Evolutionary conservation across 2,797 vertebrate genomes (phyloP).

Genomic region (Hoplostethus atlanticus): DNA sequence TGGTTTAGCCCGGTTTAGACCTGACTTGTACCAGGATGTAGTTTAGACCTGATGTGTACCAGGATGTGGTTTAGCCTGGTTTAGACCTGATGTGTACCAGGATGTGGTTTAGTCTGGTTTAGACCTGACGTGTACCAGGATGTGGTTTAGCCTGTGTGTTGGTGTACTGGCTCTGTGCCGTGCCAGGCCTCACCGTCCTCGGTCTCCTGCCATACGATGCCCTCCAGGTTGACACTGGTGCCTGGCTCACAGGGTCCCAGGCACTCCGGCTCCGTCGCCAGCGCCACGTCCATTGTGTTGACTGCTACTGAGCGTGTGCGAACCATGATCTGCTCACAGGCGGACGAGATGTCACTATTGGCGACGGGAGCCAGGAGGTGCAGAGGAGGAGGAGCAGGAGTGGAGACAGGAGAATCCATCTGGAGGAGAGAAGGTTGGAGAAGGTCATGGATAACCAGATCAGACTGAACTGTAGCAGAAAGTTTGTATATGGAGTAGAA

Average conservation of each 20-base stretch:
- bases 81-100: too few relatives aligned
- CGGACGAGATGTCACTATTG: slow-evolving; percentile 92
- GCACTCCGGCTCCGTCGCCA: slow-evolving; percentile 95
- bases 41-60: too few relatives aligned
- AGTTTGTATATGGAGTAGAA: too few relatives aligned
- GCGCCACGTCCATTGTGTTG: slow-evolving; percentile 92
- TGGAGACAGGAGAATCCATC: slow-evolving; percentile 95
- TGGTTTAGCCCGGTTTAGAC: too few relatives aligned
- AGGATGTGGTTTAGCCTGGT: too few relatives aligned
- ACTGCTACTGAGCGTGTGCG: slow-evolving; percentile 95
- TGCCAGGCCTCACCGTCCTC: slow-evolving; percentile 93
- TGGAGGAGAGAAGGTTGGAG: slow-evolving; percentile 59
- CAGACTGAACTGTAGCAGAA: too few relatives aligned
- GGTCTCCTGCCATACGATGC: slow-evolving; percentile 98
- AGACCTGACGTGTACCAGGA: too few relatives aligned
- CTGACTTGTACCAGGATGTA: too few relatives aligned
- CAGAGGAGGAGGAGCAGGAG: slow-evolving; percentile 90
- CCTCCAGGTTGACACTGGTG: slow-evolving; percentile 98
- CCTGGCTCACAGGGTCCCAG: slow-evolving; percentile 97
- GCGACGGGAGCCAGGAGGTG: slow-evolving; percentile 90
- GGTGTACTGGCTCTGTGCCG: too few relatives aligned
- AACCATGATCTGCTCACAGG: slow-evolving; percentile 98
- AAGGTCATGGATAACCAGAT: not conserved
- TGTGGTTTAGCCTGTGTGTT: too few relatives aligned
- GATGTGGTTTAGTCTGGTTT: too few relatives aligned